Base-by-base conservation (phyloP, 2,888 invertebrate genomes). In the Drosophila barbarae region DNA sequence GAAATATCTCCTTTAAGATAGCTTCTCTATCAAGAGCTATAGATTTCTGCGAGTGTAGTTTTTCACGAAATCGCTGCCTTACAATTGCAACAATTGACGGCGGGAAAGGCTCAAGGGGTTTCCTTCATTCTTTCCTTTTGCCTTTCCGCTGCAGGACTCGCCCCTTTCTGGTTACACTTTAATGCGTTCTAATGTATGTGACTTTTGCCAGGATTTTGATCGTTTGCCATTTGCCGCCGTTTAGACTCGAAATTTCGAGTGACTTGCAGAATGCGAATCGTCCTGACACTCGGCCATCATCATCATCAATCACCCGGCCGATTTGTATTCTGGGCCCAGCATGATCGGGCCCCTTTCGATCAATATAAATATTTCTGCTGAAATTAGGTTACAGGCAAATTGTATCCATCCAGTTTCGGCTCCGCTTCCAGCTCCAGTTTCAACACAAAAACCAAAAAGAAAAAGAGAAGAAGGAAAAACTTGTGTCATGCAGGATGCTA, bases 121-220 rank as follows among this genome's bases (percentile, higher is more conserved):
- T 53, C 38, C 65, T 46, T 46, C 15, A 51, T 63, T 63, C 52
- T 51, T 44, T 44, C 12, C 64, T 13, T 44, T 44, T 32, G 59
- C 46, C 28, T 60, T 60, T 50, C 61, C 64, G 61, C 42, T 35
- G 26, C 51, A 47, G 64, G 67, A 44, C 69, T 71, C 83, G 81
- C 81, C 84, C 78, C 81, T 76, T 85, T 84, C 81, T 78, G 84
- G 84, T 81, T 78, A 85, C 80, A 79, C 72, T 85, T 78, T 83
- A 86, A 87, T 85, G 77, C 80, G 84, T 81, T 81, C 79, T 87
- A 87, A 87, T 87, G 84, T 79, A 83, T 86, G 77, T 87, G 87
- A 87, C 87, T 87, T 87, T 86, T 72, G 75, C 64, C 60, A 53
- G 73, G 75, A 73, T 75, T 80, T 65, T 59, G 55, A 58, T 80